phyloP scores from a whole-genome alignment of 2,113 vertebrate genomes.

The Oriolus oriolus region DNA sequence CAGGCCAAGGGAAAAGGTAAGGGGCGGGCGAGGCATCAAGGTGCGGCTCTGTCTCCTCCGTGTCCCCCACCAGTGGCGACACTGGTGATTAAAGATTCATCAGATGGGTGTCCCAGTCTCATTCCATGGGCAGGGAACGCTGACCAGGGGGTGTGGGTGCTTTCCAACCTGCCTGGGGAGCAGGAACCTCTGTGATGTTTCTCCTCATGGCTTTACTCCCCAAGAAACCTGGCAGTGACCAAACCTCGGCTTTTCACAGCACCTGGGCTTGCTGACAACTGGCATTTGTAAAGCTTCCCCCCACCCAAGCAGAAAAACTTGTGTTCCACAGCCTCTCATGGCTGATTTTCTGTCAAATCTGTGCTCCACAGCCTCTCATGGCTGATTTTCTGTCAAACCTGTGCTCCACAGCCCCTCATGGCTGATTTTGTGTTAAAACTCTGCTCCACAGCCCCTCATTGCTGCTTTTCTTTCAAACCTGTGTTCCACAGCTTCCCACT shows the following conservation, averaged over 20 bases:
- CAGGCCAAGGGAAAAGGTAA: neutral
- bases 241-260: neutral
- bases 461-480: accelerated
- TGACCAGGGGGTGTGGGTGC: neutral
- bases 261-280: neutral
- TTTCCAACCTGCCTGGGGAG: neutral
- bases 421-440: neutral
- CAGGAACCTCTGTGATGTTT: neutral
- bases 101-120: accelerated
- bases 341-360: neutral
- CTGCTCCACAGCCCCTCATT: neutral
- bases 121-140: accelerated
- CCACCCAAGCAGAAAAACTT: neutral
- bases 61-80: neutral
- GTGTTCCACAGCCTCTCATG: neutral
- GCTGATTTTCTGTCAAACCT: neutral
- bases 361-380: neutral
- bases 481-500: neutral
- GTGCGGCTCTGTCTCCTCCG: too few relatives aligned
- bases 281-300: neutral
- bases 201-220: neutral
- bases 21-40: accelerated
- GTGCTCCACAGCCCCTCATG: neutral
- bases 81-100: neutral
- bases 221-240: neutral